Base-by-base conservation (phyloP, 2,888 invertebrate genomes). In the Apamea sordens region DNA sequence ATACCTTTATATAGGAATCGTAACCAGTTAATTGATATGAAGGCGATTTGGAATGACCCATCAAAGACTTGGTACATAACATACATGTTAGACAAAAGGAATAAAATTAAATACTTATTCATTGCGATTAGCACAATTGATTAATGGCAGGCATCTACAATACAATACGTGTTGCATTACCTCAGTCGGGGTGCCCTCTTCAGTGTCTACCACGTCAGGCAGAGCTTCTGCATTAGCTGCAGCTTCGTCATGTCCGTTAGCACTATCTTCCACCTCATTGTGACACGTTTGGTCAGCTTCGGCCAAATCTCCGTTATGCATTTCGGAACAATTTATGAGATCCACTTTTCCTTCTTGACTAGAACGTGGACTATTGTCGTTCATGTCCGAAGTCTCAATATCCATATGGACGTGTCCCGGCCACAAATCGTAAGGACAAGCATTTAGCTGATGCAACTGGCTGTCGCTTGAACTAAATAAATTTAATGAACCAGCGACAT, bases 241-340 rank as follows among this genome's bases (percentile, higher is more conserved):
- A 56, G 88, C 88, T 76, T 93, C 95, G 56, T 93, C 92, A 32
- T 89, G 89, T 28, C 85, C 89, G 53, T 88, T 91, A 59, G 79
- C 77, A 36, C 81, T 89, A 24, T 94, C 94, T 32, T 91, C 92
- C 36, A 86, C 87, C n/a, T 95, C 96, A 8, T 92, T 82, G 72
- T 95, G 97, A 88, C 98, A 97, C 75, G 98, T 98, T 93, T 98
- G 98, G 95, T 98, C 98, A 18, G 98, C 98, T 94, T 98, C 98
- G 0, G 98, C 98, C 86, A 98, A 94, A 91, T 98, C 98, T 47
- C 98, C 98, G 92, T 98, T 98, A 83, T 97, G 97, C 92, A 97
- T 97, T 87, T 97, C 97, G 36, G 96, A 95, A 89, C 96, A 96
- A 86, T 96, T 94, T 47, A 96, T 94, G 78, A 97, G 92, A 89